Evolutionary conservation across 2,888 invertebrate genomes (phyloP), one percentile per base, ranked within the genome.

Genomic region (Andrena haemorrhoa): DNA sequence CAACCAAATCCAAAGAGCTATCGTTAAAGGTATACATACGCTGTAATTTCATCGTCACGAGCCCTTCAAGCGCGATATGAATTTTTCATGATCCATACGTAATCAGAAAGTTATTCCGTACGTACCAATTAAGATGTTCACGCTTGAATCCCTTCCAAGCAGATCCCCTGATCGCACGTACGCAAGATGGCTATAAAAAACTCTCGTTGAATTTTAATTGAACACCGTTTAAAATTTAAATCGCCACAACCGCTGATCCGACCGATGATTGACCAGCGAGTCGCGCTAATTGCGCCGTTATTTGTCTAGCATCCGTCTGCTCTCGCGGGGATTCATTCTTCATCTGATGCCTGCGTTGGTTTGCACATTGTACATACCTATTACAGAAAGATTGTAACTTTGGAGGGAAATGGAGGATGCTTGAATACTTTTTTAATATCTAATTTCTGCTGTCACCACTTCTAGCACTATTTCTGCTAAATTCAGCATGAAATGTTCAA

Each of bases 51-150:
- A 65, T 31, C 29, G n/a, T 69, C 60, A 64, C 23, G 51, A 82
- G 69, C 53, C 72, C 76, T 77, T 79, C 49, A 64, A 74, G 35
- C 35, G 26, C 61, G 8, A 49, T 76, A 86, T 86, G 87, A 86
- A 86, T 86, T 86, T 81, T 86, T 86, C 86, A 86, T 86, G 76
- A 86, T 71, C 68, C 84, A 49, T 68, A 64, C 74, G 72, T 81
- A 86, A 82, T 75, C 71, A 73, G 79, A 74, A 71, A 79, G 79
- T 82, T 84, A 82, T 74, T 79, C 86, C 60, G 65, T 49, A 84
- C 78, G 61, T 82, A 75, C 86, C 84, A 86, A 86, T 86, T 86
- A 86, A 84, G 65, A 76, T 77, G 84, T 84, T 86, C 86, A 86
- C 86, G 86, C 82, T 86, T 77, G 86, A 73, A 82, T 84, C 82